Conservation (phyloP, 1,140 invertebrate species). For the Diuraphis noxia region DNA sequence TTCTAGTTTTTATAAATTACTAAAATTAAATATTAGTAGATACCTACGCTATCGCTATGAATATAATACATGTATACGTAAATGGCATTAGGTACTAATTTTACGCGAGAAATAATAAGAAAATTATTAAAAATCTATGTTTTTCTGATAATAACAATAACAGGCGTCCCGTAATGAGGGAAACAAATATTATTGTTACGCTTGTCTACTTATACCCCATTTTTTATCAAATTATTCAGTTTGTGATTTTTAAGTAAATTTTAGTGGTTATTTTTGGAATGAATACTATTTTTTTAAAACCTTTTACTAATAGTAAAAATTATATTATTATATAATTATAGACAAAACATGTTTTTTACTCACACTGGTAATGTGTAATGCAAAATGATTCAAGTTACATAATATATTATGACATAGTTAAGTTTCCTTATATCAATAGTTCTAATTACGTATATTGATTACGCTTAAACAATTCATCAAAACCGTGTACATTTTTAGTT, state of each 20-base stretch:
- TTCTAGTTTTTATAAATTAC: not conserved
- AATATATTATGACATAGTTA: not conserved
- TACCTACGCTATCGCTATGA: not conserved
- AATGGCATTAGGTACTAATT: too few species aligned
- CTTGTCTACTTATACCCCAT: not conserved
- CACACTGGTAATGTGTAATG: not conserved
- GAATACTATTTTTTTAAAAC: not conserved
- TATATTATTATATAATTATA: not conserved
- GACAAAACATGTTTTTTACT: not conserved
- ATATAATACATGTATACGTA: too few species aligned
- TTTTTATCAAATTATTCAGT: not conserved
- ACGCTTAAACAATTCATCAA: not conserved
- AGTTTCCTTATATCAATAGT: not conserved
- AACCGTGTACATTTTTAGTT: not conserved
- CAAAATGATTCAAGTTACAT: not conserved
- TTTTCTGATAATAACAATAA: too few species aligned
- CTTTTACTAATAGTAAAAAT: not conserved
- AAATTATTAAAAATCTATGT: too few species aligned
- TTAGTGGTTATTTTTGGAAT: not conserved
- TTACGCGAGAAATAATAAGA: too few species aligned
- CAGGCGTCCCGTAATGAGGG: too few species aligned
- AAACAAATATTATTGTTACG: too few species aligned
- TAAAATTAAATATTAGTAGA: not conserved
- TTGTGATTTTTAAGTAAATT: not conserved
- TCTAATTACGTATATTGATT: not conserved